Evolutionary conservation across 2,888 invertebrate genomes (phyloP), one percentile per base, ranked within the genome.

Genomic region (Camponotus fellah): DNA sequence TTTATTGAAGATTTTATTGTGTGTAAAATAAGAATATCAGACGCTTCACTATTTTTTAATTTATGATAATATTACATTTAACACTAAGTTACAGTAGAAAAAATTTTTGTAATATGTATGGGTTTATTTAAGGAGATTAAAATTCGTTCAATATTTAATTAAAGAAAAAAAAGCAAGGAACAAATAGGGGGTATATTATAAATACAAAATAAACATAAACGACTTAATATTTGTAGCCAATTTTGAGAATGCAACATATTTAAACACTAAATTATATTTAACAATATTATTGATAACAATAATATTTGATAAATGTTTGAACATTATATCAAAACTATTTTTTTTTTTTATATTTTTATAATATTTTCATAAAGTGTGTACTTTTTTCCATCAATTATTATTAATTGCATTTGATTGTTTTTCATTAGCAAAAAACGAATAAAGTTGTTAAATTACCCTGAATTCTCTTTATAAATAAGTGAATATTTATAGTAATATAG

Each of bases 401-500:
- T 37, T 56, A 1, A 37, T 72, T 58, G 17, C 17, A 34, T 10
- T 40, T 58, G 14, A 71, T 12, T 53, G 21, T 34, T 32, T 49
- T 10, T 10, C 12, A 43, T 34, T 14, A 26, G 9, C 34, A 32
- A n/a, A 14, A 53, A 8, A 69, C 4, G 26, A 69, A 9, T 14
- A 8, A 8, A 37, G 14, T 40, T 9, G 6, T 10, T 72, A 9
- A 56, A 10, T 40, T 72, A 10, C 32, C 21, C 10, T 21, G 58
- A 72, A 26, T 12, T 74, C 32, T 0, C 14, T 74, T 74, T 60
- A 8, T 26, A 56, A 53, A 53, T n/a, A 53, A 53, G 4, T 56
- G 10, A 74, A 58, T 74, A 60, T 74, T 74, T 12, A 32, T 17
- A 74, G 43, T 43, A 6, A 43, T 72, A 10, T 8, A 6, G 5